Conservation (phyloP, 2,888 invertebrate species). For the Syrista parreyssii region DNA sequence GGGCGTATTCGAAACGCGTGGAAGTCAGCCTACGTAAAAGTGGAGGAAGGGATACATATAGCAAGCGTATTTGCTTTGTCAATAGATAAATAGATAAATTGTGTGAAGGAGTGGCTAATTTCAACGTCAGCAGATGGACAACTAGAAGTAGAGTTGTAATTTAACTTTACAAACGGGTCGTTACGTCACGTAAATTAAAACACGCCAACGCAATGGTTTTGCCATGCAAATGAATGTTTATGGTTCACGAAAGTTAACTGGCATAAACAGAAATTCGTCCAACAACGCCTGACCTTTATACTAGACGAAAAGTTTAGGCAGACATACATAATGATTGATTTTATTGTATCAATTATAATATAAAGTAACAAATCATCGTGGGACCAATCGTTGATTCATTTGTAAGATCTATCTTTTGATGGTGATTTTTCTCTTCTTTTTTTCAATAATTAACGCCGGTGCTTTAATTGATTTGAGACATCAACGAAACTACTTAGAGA, state of each 20-base stretch:
- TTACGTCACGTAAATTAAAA: not conserved
- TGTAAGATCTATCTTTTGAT: not conserved
- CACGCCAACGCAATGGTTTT: not conserved
- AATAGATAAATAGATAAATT: not conserved
- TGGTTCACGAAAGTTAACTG: not conserved
- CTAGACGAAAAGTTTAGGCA: not conserved
- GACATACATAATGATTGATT: not conserved
- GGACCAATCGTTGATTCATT: not conserved
- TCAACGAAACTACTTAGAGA: not conserved
- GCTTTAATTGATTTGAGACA: not conserved
- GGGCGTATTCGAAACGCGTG: not conserved
- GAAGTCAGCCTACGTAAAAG: not conserved
- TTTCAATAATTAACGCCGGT: too few relatives aligned
- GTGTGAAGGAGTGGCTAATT: not conserved
- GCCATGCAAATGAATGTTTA: not conserved
- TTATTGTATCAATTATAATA: not conserved
- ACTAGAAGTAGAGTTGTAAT: not conserved
- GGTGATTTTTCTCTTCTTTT: too few relatives aligned
- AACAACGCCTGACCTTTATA: not conserved
- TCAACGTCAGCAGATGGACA: not conserved
- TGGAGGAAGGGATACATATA: not conserved
- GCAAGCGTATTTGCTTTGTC: not conserved
- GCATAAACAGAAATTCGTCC: not conserved
- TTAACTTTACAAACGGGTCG: not conserved
- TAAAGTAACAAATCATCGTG: not conserved